Conservation (phyloP, 2,888 invertebrate species). For the Catocala nupta region DNA sequence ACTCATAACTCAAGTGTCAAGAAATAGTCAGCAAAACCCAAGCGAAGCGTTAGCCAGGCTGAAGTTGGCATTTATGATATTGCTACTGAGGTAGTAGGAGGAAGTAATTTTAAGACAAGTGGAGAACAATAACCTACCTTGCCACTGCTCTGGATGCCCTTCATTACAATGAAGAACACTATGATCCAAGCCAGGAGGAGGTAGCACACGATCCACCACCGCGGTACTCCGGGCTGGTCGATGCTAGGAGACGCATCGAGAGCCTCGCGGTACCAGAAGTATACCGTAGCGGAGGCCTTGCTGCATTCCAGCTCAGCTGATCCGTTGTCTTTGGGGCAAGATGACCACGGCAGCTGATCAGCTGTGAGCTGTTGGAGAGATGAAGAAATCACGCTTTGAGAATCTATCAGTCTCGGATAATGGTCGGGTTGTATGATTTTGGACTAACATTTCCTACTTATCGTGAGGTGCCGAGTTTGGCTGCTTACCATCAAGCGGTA, state of each 20-base stretch:
- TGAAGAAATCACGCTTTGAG: not conserved
- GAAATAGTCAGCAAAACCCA: too few species aligned
- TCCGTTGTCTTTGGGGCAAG: constrained; percentile 91
- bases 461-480: too few species aligned
- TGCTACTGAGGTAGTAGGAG: too few species aligned
- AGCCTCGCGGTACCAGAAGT: constrained; percentile 97
- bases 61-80: too few species aligned
- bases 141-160: constrained; percentile 98
- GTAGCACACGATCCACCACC: constrained; percentile 97
- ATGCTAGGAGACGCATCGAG: constrained; percentile 95
- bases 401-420: too few species aligned
- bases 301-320: constrained; percentile 92
- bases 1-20: too few species aligned
- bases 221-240: constrained; percentile 93
- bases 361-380: constrained; percentile 86
- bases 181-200: constrained; percentile 95
- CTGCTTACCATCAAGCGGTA: too few species aligned
- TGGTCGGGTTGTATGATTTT: too few species aligned
- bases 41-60: not conserved
- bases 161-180: constrained; percentile 98
- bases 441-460: too few species aligned
- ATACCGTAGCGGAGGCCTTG: constrained; percentile 95
- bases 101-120: not conserved
- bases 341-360: constrained; percentile 92
- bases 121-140: constrained; percentile 89